Evolutionary conservation across 2,797 vertebrate species (phyloP).

Genomic region (Phylloscopus collybita): DNA sequence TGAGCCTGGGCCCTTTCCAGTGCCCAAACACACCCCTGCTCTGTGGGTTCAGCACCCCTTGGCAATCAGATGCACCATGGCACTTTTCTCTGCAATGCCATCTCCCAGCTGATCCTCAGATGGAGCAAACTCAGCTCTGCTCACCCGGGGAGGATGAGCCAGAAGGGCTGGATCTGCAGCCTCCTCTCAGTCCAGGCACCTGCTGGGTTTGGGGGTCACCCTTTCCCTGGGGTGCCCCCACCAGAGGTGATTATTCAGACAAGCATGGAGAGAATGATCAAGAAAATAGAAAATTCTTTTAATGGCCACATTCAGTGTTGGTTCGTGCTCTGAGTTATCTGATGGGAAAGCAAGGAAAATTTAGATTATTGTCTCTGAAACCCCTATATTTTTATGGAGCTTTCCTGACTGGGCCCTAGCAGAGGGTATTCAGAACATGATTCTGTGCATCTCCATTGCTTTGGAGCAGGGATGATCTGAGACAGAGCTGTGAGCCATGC

Average conservation of each 20-base stretch:
- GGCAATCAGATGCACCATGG: neutral
- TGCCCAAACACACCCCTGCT: neutral
- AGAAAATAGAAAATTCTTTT: neutral
- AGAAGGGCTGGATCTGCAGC: neutral
- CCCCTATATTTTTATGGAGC: neutral
- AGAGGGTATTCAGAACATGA: neutral
- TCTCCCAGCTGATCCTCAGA: neutral
- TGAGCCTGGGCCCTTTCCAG: neutral
- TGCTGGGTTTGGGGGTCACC: neutral
- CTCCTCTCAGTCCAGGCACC: neutral
- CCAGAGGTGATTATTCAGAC: neutral
- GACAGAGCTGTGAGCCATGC: neutral
- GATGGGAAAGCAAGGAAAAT: neutral
- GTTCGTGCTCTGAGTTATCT: neutral
- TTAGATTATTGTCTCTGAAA: neutral
- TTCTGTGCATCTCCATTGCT: neutral
- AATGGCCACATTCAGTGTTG: neutral
- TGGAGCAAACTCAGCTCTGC: neutral
- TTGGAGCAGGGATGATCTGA: neutral
- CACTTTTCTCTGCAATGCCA: neutral
- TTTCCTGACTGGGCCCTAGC: neutral
- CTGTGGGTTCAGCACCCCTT: neutral
- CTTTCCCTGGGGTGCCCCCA: neutral
- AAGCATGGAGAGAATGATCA: accelerated
- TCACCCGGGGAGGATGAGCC: neutral